Evolutionary conservation across 2,113 vertebrate genomes (phyloP).

Genomic region (Gorsachius goisagi): DNA sequence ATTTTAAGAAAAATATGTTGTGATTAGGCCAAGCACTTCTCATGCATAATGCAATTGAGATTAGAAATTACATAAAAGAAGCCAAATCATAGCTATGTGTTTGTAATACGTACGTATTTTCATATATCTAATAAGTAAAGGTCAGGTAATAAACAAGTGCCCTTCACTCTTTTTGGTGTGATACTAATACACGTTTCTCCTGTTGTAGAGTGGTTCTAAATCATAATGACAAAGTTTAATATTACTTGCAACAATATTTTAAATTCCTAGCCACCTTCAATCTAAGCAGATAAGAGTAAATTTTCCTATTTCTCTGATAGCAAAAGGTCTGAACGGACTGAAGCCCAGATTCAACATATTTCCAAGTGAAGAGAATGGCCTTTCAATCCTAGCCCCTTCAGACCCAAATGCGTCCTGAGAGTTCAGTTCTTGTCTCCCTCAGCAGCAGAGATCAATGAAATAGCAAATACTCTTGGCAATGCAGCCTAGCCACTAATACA

Average conservation of each 20-base stretch:
- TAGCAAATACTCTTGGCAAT: background rate
- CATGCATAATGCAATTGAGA: background rate
- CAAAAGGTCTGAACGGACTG: background rate
- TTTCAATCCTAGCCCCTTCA: background rate
- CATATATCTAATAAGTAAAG: background rate
- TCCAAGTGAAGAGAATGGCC: background rate
- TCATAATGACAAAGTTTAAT: background rate
- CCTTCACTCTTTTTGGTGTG: background rate
- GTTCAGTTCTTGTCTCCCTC: background rate
- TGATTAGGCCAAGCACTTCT: background rate
- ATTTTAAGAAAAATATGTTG: background rate
- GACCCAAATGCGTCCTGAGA: background rate
- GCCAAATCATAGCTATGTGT: background rate
- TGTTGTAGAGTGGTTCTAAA: background rate
- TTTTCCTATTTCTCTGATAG: background rate
- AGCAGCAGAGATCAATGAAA: background rate
- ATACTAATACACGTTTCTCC: background rate
- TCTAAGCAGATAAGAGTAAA: background rate
- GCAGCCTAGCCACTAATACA: background rate
- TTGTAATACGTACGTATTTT: background rate
- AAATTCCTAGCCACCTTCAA: background rate
- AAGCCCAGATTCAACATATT: background rate
- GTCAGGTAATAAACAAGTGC: background rate
- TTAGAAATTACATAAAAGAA: background rate
- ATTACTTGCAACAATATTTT: background rate